Percentiles rank a stretch among this genome's conserved stretches.
Conservation (phyloP, 2,888 invertebrate genomes). For the Eupeodes luniger region DNA sequence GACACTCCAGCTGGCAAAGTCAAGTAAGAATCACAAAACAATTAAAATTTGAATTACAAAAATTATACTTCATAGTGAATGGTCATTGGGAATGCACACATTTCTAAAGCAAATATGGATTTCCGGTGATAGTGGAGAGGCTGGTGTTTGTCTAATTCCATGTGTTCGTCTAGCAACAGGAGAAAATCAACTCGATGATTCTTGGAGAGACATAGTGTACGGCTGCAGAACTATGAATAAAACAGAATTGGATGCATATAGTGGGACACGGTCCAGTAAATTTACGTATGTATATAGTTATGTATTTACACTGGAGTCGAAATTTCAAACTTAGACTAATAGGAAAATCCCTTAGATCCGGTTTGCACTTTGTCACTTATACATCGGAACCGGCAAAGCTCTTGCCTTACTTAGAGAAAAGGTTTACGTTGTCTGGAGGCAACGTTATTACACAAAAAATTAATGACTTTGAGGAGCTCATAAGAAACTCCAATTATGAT, state of each 20-base stretch:
- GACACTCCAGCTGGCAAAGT: constrained; percentile 86
- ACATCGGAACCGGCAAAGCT: constrained; percentile 88
- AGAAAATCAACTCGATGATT: constrained; percentile 78
- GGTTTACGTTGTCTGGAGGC: constrained; percentile 87
- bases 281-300: constrained; percentile 82
- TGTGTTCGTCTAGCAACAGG: constrained; percentile 82
- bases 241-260: constrained; percentile 82
- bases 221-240: constrained; percentile 82
- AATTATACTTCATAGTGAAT: constrained; percentile 85
- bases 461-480: constrained; percentile 85
- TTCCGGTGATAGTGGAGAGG: constrained; percentile 85
- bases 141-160: constrained; percentile 85
- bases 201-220: constrained; percentile 84
- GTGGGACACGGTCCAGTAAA: constrained; percentile 80
- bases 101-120: constrained; percentile 87
- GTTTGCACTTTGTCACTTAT: constrained; percentile 88
- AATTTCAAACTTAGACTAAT: background rate
- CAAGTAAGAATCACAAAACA: constrained; percentile 81
- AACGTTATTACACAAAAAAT: constrained; percentile 85
- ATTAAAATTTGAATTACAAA: background rate
- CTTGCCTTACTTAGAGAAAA: constrained; percentile 88
- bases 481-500: constrained; percentile 85
- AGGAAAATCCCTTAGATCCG: constrained; percentile 84
- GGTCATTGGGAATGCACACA: constrained; percentile 87
- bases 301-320: background rate